Evolutionary conservation across 2,113 vertebrate species (phyloP).

Genomic region (Amblyopsis rosae): DNA sequence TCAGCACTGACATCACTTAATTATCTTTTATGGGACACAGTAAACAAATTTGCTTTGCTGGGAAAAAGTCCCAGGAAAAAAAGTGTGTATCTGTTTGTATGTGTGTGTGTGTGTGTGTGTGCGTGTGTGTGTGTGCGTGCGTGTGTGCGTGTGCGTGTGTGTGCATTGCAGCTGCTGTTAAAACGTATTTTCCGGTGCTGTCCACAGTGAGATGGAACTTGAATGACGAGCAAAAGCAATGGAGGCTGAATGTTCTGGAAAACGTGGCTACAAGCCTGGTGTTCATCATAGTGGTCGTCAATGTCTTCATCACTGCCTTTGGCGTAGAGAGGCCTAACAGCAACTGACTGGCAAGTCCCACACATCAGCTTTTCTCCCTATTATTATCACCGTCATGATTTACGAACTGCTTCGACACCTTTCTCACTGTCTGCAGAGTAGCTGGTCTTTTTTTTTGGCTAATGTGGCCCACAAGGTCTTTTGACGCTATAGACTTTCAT

Average conservation of each 20-base stretch:
- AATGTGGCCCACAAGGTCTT: constrained; percentile 28
- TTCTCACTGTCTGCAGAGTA: constrained; percentile 23
- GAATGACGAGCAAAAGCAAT: constrained; percentile 86
- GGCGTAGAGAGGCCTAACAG: constrained; percentile 82
- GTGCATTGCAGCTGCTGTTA: not conserved
- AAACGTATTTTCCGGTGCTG: constrained; percentile 35
- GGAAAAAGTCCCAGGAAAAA: constrained; percentile 16
- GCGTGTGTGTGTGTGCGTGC: constrained; percentile 1
- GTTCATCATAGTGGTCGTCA: constrained; percentile 88
- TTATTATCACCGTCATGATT: constrained; percentile 23
- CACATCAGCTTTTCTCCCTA: constrained; percentile 19
- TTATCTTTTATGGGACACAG: constrained; percentile 29
- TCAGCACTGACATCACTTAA: constrained; percentile 15
- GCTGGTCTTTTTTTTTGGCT: constrained; percentile 21
- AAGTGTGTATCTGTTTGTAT: not conserved
- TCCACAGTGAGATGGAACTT: constrained; percentile 86
- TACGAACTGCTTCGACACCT: not conserved
- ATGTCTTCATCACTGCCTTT: constrained; percentile 91
- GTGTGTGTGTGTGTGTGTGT: constrained; percentile 11
- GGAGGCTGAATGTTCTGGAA: constrained; percentile 84
- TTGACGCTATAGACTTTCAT: constrained; percentile 34
- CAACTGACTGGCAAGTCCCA: constrained; percentile 22
- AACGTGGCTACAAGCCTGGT: constrained; percentile 84
- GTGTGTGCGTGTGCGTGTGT: not conserved
- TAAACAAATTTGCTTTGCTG: constrained; percentile 31